Conservation (phyloP, 2,113 vertebrate species). For the Heptranchias perlo region DNA sequence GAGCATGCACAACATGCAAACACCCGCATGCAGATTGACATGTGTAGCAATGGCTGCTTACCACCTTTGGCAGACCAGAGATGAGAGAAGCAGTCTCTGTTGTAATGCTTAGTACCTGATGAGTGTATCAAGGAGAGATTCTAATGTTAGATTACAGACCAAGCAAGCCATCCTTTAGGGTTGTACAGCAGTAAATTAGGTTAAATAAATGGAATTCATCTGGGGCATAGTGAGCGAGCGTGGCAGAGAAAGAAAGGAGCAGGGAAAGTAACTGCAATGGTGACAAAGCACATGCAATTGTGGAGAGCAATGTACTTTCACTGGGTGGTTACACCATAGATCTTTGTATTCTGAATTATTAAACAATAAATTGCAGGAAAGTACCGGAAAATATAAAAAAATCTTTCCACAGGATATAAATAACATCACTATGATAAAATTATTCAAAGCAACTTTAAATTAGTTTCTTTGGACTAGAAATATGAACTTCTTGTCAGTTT, state of each 20-base stretch:
- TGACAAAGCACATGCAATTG: neutral
- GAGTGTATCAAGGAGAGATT: slow-evolving; percentile 31
- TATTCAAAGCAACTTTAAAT: neutral
- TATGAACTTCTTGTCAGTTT: neutral
- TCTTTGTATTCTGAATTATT: neutral
- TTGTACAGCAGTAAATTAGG: neutral
- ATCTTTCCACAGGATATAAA: neutral
- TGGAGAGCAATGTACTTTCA: neutral
- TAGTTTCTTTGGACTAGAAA: neutral
- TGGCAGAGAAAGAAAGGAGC: neutral
- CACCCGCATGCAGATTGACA: neutral
- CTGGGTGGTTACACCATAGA: neutral
- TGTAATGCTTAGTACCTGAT: slow-evolving; percentile 27
- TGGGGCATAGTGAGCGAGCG: neutral
- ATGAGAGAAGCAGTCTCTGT: slow-evolving; percentile 36
- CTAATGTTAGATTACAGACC: slow-evolving; percentile 7
- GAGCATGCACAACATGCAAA: neutral
- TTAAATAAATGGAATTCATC: neutral
- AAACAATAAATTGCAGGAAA: neutral
- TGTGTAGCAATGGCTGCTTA: neutral
- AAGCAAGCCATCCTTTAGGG: neutral
- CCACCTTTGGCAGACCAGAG: neutral
- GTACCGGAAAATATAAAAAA: neutral
- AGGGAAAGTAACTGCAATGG: neutral
- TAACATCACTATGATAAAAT: neutral